A percentile compares a stretch with the other conserved stretches of the same genome.
phyloP scores from a whole-genome alignment of 2,888 invertebrate species.

The Trachelus iudaicus region DNA sequence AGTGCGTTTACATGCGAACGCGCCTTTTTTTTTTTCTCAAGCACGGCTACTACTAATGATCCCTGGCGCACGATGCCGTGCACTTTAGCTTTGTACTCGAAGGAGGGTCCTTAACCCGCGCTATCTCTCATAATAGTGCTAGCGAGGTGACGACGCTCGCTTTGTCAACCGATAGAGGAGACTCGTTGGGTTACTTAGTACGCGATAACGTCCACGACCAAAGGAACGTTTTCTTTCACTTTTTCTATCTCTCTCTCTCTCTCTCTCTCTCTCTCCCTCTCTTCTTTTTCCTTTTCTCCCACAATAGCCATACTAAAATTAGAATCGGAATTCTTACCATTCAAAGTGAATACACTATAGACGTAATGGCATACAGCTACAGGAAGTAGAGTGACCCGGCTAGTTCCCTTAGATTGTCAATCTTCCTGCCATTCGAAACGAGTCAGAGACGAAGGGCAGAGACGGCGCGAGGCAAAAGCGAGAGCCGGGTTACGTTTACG shows the following conservation, averaged over 20 bases:
- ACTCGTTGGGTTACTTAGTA: slow-evolving; percentile 36
- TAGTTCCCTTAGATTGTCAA: neutral
- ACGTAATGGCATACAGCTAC: neutral
- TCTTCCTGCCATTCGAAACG: neutral
- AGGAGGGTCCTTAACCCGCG: slow-evolving; percentile 38
- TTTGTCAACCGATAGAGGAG: slow-evolving; percentile 44
- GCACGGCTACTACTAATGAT: neutral
- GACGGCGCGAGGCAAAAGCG: neutral
- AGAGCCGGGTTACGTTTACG: neutral
- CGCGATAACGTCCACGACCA: neutral
- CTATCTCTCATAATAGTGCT: slow-evolving; percentile 39
- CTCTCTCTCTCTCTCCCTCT: neutral
- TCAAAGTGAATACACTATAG: neutral
- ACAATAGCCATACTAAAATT: slow-evolving; percentile 15
- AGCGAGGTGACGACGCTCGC: slow-evolving; percentile 36
- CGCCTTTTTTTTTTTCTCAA: neutral
- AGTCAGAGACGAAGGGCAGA: neutral
- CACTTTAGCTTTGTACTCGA: neutral
- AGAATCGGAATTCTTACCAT: slow-evolving; percentile 3
- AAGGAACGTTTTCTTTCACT: neutral
- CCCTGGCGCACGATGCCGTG: neutral
- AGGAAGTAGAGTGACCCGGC: neutral
- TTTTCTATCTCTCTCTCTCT: neutral
- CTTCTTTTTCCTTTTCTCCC: slow-evolving; percentile 1
- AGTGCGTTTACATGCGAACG: neutral